phyloP scores from a whole-genome alignment of 2,797 vertebrate genomes.

The Phataginus tetradactyla region DNA sequence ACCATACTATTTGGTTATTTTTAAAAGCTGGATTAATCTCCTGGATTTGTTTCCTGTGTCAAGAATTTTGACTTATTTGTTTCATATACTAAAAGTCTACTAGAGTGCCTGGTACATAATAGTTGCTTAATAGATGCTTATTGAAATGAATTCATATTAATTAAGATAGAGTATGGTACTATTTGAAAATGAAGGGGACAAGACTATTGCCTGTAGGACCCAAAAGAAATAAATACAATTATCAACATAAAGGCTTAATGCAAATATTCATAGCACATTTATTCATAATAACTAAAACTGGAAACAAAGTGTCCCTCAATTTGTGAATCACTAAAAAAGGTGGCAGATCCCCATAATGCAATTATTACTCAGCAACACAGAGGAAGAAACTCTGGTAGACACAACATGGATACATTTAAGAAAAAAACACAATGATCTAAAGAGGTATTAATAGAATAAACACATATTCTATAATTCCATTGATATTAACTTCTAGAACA shows the following conservation, averaged over 20 bases:
- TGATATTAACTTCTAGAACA: not conserved
- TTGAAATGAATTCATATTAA: not conserved
- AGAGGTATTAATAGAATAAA: not conserved
- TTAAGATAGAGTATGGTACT: not conserved
- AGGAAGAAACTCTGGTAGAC: not conserved
- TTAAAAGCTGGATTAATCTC: not conserved
- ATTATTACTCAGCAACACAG: not conserved
- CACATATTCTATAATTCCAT: not conserved
- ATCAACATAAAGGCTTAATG: not conserved
- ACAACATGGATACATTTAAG: not conserved
- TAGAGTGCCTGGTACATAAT: not conserved
- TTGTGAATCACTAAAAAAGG: not conserved
- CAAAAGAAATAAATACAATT: not conserved
- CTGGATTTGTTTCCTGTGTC: not conserved
- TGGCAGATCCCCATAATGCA: not conserved
- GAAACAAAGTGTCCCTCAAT: not conserved
- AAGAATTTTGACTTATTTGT: not conserved
- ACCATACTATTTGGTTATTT: not conserved
- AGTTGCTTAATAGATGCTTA: not conserved
- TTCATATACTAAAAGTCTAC: not conserved
- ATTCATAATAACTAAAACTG: not conserved
- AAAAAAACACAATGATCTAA: not conserved
- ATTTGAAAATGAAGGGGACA: not conserved
- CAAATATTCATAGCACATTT: not conserved
- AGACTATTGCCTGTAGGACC: not conserved